Evolutionary conservation across 64 coral and sea anemone genomes (phyloP), one percentile per base, ranked within the genome.

Genomic region (Montipora foliosa): DNA sequence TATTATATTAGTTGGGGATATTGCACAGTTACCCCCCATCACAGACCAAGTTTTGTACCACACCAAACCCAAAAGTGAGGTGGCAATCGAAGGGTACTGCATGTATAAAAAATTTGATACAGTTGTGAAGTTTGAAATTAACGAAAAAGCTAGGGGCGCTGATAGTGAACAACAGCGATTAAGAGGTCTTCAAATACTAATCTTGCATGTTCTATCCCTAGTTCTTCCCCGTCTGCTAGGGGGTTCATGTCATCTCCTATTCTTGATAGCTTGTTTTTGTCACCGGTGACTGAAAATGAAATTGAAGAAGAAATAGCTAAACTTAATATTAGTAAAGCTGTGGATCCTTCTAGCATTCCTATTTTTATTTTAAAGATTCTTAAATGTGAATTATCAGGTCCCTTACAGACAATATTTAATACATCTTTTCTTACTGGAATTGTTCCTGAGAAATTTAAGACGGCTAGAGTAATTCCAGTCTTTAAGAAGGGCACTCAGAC

Each of bases 101-200:
- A 80, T 80, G 37, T 81, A 88, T 72, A 55, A 51, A 45, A 55
- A 88, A 29, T 93, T 93, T 88, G 49, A 47, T 4, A 88, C 49
- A 72, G 84, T 93, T 70, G 62, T 88, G 13, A 88, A 87, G 68
- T 74, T 94, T 7, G 22, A 88, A 44, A 47, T 47, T 8, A 94
- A 94, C 83, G 84, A 94, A 94, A 94, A 86, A 24, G 84, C 92
- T 12, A 89, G n/a, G 12, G 92, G 92, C 4, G 52, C 64, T 45
- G 78, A 89, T 70, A 8, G n/a, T 80, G 6, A 60, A 44, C 80
- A 86, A 52, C 4, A 95, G 19, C 7, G 3, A 79, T 95, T 91
- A 0, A 37, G 37, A 37, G 37, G 37, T 37, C 37, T 37, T 37
- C 37, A 37, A 37, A 37, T 37, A 37, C 37, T 37, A 37, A 37